These are phyloP conservation scores for Tetrax tetrax DNA, from an alignment of 2,113 vertebrate species.

Conservation along the genomic window DNA sequence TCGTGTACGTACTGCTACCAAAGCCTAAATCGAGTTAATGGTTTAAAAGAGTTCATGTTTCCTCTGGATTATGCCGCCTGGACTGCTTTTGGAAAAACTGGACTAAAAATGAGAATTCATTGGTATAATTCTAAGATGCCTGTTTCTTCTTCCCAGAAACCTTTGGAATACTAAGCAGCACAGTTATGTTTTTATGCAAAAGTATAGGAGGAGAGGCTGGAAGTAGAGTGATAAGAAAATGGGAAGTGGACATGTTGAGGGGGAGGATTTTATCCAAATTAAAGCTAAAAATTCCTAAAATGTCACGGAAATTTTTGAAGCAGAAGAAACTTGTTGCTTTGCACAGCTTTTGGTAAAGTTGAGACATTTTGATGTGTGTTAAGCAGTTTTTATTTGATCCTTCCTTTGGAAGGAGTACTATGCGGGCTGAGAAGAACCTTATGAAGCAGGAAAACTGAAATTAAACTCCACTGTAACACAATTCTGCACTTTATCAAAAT, in stretches of 20 bases:
- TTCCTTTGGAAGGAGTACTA: background rate
- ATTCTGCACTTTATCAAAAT: background rate
- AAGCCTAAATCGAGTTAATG: background rate
- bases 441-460: background rate
- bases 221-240: background rate
- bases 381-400: background rate
- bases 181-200: background rate
- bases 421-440: background rate
- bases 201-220: background rate
- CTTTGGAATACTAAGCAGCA: background rate
- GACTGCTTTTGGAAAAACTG: background rate
- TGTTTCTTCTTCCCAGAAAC: background rate
- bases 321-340: background rate
- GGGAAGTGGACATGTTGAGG: background rate
- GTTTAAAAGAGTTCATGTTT: background rate
- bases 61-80: background rate
- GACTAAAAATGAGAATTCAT: background rate
- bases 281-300: background rate
- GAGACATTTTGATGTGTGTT: background rate
- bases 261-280: background rate
- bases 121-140: background rate
- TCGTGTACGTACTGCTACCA: fast-evolving
- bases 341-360: background rate
- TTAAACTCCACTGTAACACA: background rate
- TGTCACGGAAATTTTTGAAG: background rate